Evolutionary conservation across 1,140 invertebrate species (phyloP), one percentile per base, ranked within the genome.

Genomic region (Batillaria attramentaria): DNA sequence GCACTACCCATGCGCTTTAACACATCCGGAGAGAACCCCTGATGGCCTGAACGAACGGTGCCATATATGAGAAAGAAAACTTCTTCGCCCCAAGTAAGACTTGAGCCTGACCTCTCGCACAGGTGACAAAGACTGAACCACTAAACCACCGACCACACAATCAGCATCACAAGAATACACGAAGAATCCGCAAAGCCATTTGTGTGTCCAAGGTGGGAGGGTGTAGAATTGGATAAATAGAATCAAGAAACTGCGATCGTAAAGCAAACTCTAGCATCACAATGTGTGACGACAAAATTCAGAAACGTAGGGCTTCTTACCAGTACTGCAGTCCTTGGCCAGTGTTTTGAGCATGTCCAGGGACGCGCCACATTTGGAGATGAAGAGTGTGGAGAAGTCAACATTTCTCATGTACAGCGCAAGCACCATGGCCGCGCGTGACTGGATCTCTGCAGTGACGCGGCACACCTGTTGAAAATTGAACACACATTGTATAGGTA

Each of bases 261-360:
- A 16, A 54, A 54, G 16, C n/a, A 18, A 18, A 18, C 50, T 57
- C n/a, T n/a, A 18, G 16, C n/a, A 18, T 57, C n/a, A 57, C n/a
- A 57, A 57, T 16, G 16, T 16, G n/a, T n/a, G n/a, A 57, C 50
- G n/a, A 57, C 16, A 57, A 16, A 69, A 13, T 28, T 42, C 37
- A 46, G 60, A 31, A n/a, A 31, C 18, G n/a, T n/a, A n/a, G n/a
- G n/a, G n/a, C n/a, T n/a, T n/a, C 31, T 62, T 81, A 89, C 89
- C 89, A 80, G 89, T 81, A 54, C 83, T 83, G 70, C 89, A 91
- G 31, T 91, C 90, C 75, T 91, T 91, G 69, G 90, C 84, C 28
- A 92, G 78, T 20, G 84, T 87, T 77, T 91, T 92, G 46, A 92
- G 84, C 41, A 88, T 87, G 70, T 92, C 88, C 50, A 91, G 88